Evolutionary conservation across 2,888 invertebrate species (phyloP).

Genomic region (Meloe dianella): DNA sequence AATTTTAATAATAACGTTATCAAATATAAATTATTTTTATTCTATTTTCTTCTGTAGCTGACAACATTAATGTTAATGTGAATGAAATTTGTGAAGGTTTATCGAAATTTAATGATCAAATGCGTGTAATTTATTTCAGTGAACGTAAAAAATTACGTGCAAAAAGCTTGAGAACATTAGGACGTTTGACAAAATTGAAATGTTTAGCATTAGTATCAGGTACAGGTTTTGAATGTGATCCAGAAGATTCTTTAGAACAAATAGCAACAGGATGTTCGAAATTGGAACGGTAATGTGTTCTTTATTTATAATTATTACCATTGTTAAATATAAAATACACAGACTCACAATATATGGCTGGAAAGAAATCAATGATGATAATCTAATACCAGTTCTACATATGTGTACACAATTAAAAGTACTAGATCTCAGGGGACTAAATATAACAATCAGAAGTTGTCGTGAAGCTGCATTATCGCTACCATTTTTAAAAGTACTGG

Average conservation of each 20-base stretch:
- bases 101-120: constrained; percentile 40
- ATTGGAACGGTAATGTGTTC: constrained; percentile 42
- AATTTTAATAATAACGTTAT: background rate
- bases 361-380: constrained; percentile 49
- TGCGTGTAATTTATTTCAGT: constrained; percentile 44
- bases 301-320: background rate
- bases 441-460: constrained; percentile 49
- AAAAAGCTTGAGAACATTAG: constrained; percentile 44
- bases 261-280: constrained; percentile 48
- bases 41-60: constrained; percentile 38
- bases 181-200: constrained; percentile 45
- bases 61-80: constrained; percentile 46
- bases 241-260: constrained; percentile 48
- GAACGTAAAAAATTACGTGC: constrained; percentile 44
- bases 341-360: constrained; percentile 47
- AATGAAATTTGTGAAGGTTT: constrained; percentile 48
- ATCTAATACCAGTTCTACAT: constrained; percentile 46
- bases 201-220: constrained; percentile 42
- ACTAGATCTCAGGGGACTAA: constrained; percentile 44
- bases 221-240: constrained; percentile 45
- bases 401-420: constrained; percentile 45
- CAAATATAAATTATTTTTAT: constrained; percentile 14
- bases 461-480: constrained; percentile 46
- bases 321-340: constrained; percentile 20
- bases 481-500: constrained; percentile 43